Percentiles rank a stretch among this genome's conserved stretches.
These are phyloP conservation scores for Gastracanthus pulcherrimus DNA, from an alignment of 2,888 invertebrate species.

Conservation along the genomic window DNA sequence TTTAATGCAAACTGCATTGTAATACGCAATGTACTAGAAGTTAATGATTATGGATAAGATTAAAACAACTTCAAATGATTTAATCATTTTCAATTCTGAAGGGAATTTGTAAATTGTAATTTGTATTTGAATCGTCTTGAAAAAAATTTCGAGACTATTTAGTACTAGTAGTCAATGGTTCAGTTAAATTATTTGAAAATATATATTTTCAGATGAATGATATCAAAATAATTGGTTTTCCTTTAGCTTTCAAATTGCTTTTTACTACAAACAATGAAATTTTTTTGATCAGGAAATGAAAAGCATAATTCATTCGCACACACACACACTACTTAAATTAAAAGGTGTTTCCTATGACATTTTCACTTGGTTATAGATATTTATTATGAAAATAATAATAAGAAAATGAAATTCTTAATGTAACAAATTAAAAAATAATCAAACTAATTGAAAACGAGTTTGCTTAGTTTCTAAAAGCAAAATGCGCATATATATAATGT, in stretches of 20 bases:
- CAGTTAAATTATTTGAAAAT: background rate
- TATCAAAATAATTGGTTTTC: constrained; percentile 14
- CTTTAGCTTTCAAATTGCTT: constrained; percentile 27
- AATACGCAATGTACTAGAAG: too few species aligned
- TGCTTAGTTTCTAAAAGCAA: too few species aligned
- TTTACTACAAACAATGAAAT: constrained; percentile 43
- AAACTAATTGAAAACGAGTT: too few species aligned
- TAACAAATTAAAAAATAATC: too few species aligned
- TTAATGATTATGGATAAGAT: too few species aligned
- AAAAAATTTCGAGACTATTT: background rate
- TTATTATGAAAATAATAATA: background rate
- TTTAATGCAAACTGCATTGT: background rate
- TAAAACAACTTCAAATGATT: background rate
- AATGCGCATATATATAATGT: too few species aligned
- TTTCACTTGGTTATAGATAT: background rate
- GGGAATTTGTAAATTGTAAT: background rate
- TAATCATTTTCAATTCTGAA: too few species aligned
- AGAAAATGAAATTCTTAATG: background rate
- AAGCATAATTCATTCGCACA: background rate
- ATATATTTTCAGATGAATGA: constrained; percentile 1
- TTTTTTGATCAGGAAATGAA: constrained; percentile 24
- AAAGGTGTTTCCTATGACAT: background rate
- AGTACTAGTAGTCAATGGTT: background rate
- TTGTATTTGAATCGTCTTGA: background rate
- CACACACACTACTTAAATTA: background rate